Evolutionary conservation across 1,140 invertebrate genomes (phyloP).

Genomic region (Chymomyza costata): DNA sequence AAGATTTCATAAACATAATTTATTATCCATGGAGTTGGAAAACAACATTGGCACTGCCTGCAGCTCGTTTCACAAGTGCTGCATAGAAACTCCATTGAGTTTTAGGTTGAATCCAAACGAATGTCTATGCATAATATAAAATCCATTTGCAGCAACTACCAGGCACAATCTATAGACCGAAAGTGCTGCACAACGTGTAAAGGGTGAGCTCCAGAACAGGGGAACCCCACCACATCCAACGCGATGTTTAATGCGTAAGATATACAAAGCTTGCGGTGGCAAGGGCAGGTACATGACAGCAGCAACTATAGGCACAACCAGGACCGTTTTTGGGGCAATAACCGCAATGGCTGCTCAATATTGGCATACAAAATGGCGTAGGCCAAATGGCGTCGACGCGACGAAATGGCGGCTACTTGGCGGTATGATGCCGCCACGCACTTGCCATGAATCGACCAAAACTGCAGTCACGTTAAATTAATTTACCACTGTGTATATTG

Average conservation of each 20-base stretch:
- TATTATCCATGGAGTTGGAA: no score
- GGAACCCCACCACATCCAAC: constrained; percentile 5
- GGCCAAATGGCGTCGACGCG: constrained; percentile 1
- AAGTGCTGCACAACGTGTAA: background rate
- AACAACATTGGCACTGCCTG: no score
- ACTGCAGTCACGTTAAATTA: constrained; percentile 71
- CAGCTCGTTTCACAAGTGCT: no score
- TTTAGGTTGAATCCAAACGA: no score
- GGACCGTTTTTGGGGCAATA: constrained; percentile 56
- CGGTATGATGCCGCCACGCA: constrained; percentile 20
- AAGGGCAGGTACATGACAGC: constrained; percentile 1
- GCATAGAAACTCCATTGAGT: no score
- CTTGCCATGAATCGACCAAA: constrained; percentile 66
- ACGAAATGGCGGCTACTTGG: background rate
- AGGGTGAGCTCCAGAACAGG: constrained; percentile 6
- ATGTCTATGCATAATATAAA: background rate
- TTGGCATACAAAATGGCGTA: constrained; percentile 33
- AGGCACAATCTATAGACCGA: constrained; percentile 52
- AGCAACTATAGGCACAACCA: constrained; percentile 11
- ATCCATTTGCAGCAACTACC: background rate
- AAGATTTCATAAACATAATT: no score
- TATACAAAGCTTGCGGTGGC: constrained; percentile 46
- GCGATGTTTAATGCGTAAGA: constrained; percentile 61
- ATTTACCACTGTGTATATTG: constrained; percentile 41
- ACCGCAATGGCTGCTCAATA: constrained; percentile 58